Evolutionary conservation across 2,113 vertebrate species (phyloP).

Genomic region (Caranx ignobilis): DNA sequence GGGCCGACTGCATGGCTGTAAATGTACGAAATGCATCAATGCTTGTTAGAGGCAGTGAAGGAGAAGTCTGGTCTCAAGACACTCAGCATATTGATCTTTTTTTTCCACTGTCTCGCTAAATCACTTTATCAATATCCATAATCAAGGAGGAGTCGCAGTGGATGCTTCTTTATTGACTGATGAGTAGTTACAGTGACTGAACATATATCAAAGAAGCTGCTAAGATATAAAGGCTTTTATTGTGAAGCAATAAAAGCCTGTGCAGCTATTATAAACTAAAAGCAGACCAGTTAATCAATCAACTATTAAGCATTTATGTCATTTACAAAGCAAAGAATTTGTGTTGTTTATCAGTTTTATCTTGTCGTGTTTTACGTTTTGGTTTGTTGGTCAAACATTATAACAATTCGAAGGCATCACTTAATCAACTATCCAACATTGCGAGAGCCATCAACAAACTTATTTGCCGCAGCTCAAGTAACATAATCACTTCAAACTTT

Average conservation of each 20-base stretch:
- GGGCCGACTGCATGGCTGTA: slow-evolving; percentile 93
- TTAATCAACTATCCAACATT: not conserved
- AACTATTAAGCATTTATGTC: too few relatives aligned
- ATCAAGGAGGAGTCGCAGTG: not conserved
- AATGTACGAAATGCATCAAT: slow-evolving; percentile 39
- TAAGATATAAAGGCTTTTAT: not conserved
- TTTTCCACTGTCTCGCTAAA: not conserved
- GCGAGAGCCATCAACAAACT: too few relatives aligned
- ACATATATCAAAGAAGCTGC: too few relatives aligned
- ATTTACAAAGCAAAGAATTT: too few relatives aligned
- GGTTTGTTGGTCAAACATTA: not conserved
- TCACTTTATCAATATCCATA: slow-evolving; percentile 33
- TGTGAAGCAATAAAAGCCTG: not conserved
- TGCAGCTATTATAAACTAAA: not conserved
- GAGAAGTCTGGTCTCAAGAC: slow-evolving; percentile 11
- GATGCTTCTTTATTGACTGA: not conserved
- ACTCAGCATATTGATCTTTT: slow-evolving; percentile 20
- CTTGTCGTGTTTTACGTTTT: too few relatives aligned
- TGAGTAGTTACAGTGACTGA: not conserved
- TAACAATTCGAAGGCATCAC: not conserved
- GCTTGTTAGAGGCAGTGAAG: not conserved
- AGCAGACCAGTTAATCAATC: too few relatives aligned
- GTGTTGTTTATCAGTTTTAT: too few relatives aligned
- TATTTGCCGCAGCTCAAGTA: too few relatives aligned
- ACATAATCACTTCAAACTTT: too few relatives aligned